Evolutionary conservation across 2,113 vertebrate genomes (phyloP).

Genomic region (Phrynocephalus versicolor): DNA sequence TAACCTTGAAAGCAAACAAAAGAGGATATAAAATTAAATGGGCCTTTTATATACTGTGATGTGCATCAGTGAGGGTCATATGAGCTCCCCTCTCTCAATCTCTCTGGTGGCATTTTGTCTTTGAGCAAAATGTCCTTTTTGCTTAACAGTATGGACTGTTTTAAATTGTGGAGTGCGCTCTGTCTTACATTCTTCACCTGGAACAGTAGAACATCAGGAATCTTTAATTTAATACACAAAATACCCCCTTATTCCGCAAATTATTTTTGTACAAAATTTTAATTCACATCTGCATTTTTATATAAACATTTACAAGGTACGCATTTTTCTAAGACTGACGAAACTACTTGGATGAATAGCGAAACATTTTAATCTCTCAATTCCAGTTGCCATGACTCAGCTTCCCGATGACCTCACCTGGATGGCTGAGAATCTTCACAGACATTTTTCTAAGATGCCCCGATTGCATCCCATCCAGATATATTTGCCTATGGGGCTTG

Average conservation of each 20-base stretch:
- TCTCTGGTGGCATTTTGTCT: background rate
- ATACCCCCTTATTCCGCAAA: background rate
- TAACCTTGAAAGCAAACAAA: conserved; percentile 42
- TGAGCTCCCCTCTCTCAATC: background rate
- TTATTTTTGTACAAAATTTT: background rate
- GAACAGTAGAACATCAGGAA: background rate
- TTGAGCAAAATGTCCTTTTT: background rate
- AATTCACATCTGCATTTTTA: background rate
- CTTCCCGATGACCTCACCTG: too few relatives aligned
- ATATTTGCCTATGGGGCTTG: background rate
- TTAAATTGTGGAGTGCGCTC: background rate
- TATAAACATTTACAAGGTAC: background rate
- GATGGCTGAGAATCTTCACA: too few relatives aligned
- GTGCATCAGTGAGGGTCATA: background rate
- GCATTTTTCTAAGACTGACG: too few relatives aligned
- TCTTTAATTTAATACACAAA: background rate
- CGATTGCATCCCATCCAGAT: background rate
- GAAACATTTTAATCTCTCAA: too few relatives aligned
- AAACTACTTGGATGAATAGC: too few relatives aligned
- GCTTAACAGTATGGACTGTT: background rate
- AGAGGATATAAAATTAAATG: conserved; percentile 32
- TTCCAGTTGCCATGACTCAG: too few relatives aligned
- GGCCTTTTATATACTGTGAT: conserved; percentile 4
- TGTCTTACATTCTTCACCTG: background rate
- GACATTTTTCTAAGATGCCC: too few relatives aligned